phyloP scores from a whole-genome alignment of 2,888 invertebrate genomes.

The Drosophila tripunctata region DNA sequence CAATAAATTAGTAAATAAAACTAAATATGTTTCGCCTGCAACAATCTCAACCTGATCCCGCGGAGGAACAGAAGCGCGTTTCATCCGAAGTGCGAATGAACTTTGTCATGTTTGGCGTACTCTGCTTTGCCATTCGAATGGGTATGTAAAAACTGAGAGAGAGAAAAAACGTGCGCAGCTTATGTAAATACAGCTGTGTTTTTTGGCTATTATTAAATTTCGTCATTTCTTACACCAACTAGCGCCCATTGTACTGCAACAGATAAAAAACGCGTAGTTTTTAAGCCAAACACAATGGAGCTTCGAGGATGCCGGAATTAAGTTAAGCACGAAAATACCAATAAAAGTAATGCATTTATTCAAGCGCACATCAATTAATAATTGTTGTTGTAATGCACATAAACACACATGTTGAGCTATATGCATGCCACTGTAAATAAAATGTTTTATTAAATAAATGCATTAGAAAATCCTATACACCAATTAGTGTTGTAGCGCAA shows the following conservation, averaged over 20 bases:
- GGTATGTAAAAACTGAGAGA: conserved; percentile 74
- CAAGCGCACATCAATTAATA: conserved; percentile 16
- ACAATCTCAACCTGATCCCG: conserved; percentile 83
- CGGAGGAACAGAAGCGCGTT: conserved; percentile 82
- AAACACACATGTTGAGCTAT: not conserved
- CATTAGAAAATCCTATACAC: conserved; percentile 1
- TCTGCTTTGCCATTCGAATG: conserved; percentile 80
- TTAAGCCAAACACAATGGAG: not conserved
- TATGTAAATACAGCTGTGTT: conserved; percentile 51
- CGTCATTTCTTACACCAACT: conserved; percentile 5
- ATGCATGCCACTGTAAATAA: conserved; percentile 30
- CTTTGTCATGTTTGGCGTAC: conserved; percentile 77
- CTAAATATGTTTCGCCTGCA: conserved; percentile 83
- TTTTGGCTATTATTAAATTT: conserved; percentile 12
- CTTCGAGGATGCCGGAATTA: conserved; percentile 10
- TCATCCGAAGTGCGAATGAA: conserved; percentile 81
- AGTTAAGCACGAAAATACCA: conserved; percentile 10
- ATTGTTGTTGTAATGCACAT: not conserved
- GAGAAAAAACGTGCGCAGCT: conserved; percentile 41
- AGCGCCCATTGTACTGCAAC: conserved; percentile 60
- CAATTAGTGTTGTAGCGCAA: too few relatives aligned
- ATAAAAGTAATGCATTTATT: conserved; percentile 59
- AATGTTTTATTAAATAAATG: conserved; percentile 37
- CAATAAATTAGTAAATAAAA: conserved; percentile 26
- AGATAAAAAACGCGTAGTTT: conserved; percentile 53